Evolutionary conservation across 2,888 invertebrate genomes (phyloP).

Genomic region (Orchesellides sinensis): DNA sequence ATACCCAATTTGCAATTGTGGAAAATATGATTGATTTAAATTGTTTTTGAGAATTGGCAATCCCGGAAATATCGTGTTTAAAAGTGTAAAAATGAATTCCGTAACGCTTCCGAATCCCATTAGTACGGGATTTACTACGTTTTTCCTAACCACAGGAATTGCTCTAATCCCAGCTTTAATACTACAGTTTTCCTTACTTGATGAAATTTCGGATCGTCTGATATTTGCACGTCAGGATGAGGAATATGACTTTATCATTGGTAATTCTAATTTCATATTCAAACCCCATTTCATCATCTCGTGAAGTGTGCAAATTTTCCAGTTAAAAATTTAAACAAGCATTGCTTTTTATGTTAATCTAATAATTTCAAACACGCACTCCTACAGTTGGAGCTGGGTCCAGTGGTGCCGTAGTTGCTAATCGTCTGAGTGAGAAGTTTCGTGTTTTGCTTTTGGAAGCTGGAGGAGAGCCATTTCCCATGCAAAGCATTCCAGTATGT

Average conservation of each 20-base stretch:
- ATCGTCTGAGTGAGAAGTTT: slow-evolving; percentile 49
- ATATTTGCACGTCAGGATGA: slow-evolving; percentile 57
- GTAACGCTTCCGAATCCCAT: slow-evolving; percentile 50
- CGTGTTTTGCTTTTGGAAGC: slow-evolving; percentile 51
- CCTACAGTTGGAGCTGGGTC: slow-evolving; percentile 52
- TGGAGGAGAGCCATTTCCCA: slow-evolving; percentile 70
- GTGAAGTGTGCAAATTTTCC: too few relatives aligned
- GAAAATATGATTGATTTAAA: neutral
- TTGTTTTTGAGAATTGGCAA: slow-evolving; percentile 15
- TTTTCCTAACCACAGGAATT: slow-evolving; percentile 68
- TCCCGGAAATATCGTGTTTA: slow-evolving; percentile 1
- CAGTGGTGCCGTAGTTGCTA: slow-evolving; percentile 50
- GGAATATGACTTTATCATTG: slow-evolving; percentile 72
- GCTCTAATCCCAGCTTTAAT: slow-evolving; percentile 68
- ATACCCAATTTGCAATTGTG: neutral
- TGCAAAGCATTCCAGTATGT: slow-evolving; percentile 57
- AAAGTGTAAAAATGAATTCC: slow-evolving; percentile 30
- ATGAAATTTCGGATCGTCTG: slow-evolving; percentile 69
- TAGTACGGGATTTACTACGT: slow-evolving; percentile 54
- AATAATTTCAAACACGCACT: too few relatives aligned
- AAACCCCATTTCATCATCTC: too few relatives aligned
- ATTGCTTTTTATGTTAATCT: too few relatives aligned
- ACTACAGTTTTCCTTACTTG: slow-evolving; percentile 66
- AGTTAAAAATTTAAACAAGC: too few relatives aligned
- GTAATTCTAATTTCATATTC: too few relatives aligned